phyloP scores from a whole-genome alignment of 1,140 invertebrate genomes.

The Neuroterus valhalla region DNA sequence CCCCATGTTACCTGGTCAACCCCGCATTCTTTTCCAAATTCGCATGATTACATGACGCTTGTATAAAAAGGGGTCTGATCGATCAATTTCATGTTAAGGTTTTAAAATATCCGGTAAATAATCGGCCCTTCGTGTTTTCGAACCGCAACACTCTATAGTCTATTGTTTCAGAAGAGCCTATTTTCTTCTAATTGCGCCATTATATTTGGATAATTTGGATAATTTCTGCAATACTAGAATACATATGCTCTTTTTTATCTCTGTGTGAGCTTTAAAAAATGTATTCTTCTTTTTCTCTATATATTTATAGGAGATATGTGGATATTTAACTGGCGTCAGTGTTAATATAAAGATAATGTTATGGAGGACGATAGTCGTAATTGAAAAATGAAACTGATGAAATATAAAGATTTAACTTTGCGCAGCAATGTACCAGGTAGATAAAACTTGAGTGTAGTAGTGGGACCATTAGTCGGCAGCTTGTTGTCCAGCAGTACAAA shows the following conservation, averaged over 20 bases:
- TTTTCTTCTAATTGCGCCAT: too few species aligned
- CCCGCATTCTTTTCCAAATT: background rate
- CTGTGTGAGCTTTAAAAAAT: too few species aligned
- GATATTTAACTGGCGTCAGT: background rate
- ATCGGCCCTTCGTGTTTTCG: too few species aligned
- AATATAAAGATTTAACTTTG: conserved; percentile 17
- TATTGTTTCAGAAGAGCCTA: too few species aligned
- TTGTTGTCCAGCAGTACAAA: background rate
- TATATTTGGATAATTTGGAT: too few species aligned
- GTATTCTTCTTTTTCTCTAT: too few species aligned
- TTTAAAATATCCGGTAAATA: background rate
- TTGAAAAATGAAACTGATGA: conserved; percentile 4
- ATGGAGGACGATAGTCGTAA: background rate
- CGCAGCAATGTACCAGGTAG: background rate
- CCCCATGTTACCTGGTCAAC: conserved; percentile 19
- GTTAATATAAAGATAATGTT: conserved; percentile 1
- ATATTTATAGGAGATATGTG: too few species aligned
- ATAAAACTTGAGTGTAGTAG: conserved; percentile 10
- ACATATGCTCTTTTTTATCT: too few species aligned
- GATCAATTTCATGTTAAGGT: background rate
- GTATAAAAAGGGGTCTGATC: background rate
- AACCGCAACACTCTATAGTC: too few species aligned
- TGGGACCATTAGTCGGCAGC: conserved; percentile 21
- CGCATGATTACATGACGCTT: conserved; percentile 18
- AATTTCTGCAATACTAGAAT: too few species aligned